Evolutionary conservation across 2,888 invertebrate genomes (phyloP), one percentile per base, ranked within the genome.

Genomic region (Ectobius pallidus): DNA sequence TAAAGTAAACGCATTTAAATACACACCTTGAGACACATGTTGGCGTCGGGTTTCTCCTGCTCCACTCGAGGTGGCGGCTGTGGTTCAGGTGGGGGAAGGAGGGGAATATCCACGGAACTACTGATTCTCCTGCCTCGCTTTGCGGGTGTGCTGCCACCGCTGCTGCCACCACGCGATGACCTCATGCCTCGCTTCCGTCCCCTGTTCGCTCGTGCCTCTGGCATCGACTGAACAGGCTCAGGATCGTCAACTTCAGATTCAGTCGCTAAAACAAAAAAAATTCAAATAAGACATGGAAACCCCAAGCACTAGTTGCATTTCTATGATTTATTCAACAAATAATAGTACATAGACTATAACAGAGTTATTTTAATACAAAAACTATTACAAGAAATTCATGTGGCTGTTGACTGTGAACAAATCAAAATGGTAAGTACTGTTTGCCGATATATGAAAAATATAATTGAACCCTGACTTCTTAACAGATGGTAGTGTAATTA

Each of bases 31-130:
- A 94, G 86, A 79, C 93, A 93, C 92, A 94, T 92, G 80, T 93
- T 92, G 1, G 93, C 93, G 81, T 94, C 94, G 0, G 94, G 93
- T 78, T 93, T 93, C 82, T 93, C 93, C 44, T 71, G 72, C 39
- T 74, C 74, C 81, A 76, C 75, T 76, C 78, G 80, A 81, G 61
- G 80, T 83, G 73, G 80, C 81, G 76, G 27, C 72, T 73, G 83
- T 73, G 76, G 75, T 79, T 82, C 80, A 27, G 85, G 80, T 42
- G 85, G 83, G 58, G 84, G 84, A 77, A 85, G 82, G 74, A 81
- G 83, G 72, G 85, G 84, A 77, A 85, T 84, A 44, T 86, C 85
- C 75, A 82, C 82, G 46, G 82, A 79, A 16, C 79, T 80, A 55
- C 84, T 81, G 14, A 82, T 78, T 76, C 84, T 81, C 65, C 83